Evolutionary conservation across 2,113 vertebrate genomes (phyloP), one percentile per base, ranked within the genome.

Genomic region (Antennarius striatus): DNA sequence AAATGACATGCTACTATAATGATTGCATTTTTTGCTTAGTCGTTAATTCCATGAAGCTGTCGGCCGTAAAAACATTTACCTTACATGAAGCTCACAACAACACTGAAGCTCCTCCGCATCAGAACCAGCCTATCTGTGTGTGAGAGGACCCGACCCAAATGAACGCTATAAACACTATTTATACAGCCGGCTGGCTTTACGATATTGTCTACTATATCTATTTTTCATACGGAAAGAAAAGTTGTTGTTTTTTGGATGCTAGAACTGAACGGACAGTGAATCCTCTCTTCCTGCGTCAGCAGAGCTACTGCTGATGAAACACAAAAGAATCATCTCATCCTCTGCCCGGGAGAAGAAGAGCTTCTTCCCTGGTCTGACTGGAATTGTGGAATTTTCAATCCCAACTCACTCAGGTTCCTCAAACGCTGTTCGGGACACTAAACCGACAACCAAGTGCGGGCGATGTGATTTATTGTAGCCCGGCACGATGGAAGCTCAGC

Each of bases 151-250:
- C 22, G n/a, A 75, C 63, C 69, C 54, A 72, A 61, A 73, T 49
- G 52, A 81, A 81, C 76, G 82, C 71, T 63, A 61, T 32, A 73
- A 46, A 77, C 57, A 74, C 83, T 77, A 81, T 88, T 86, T 87
- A 68, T 86, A 86, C 74, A 13, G 63, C 58, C 39, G n/a, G 69
- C 75, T 69, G 65, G 68, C 77, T 77, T 59, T 50, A 56, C 7
- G 29, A 81, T 80, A 67, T 77, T 77, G 77, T 86, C 58, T 82
- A 82, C 82, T 69, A 86, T 79, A 84, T 75, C 74, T 85, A 86
- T 85, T 88, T 89, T 90, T 90, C 81, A 82, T 82, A 87, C 81
- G 74, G 63, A 74, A 71, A 36, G 22, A 39, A 22, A 62, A n/a
- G n/a, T n/a, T 14, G 56, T 46, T 57, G 10, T 64, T 29, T 9